These are phyloP conservation scores for Lypha dubia DNA, from an alignment of 2,888 invertebrate species.

Conservation along the genomic window DNA sequence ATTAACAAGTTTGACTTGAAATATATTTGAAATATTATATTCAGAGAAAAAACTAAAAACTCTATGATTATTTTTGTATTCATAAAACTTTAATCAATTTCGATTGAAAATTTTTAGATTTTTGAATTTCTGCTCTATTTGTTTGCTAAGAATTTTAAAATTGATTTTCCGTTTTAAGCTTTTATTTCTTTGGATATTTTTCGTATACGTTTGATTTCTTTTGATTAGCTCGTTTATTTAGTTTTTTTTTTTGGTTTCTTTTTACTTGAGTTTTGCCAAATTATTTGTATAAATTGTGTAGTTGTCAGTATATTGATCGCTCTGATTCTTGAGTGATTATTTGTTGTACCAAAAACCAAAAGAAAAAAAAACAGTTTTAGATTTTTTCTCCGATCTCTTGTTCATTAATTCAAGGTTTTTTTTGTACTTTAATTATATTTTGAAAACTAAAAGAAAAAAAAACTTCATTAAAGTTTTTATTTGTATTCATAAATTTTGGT, in stretches of 20 bases:
- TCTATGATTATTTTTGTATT: slow-evolving; percentile 15
- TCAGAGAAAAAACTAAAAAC: slow-evolving; percentile 15
- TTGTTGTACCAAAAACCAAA: slow-evolving; percentile 49
- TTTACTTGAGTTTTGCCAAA: slow-evolving; percentile 50
- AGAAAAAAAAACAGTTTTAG: slow-evolving; percentile 27
- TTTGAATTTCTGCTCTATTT: slow-evolving; percentile 66
- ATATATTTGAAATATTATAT: background rate
- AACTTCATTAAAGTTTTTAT: slow-evolving; percentile 14
- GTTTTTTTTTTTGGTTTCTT: slow-evolving; percentile 18
- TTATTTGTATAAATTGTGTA: slow-evolving; percentile 58
- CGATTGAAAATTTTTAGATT: slow-evolving; percentile 40
- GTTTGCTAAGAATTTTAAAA: slow-evolving; percentile 47
- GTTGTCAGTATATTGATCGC: slow-evolving; percentile 44
- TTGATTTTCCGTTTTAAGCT: slow-evolving; percentile 50
- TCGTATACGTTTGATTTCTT: slow-evolving; percentile 47
- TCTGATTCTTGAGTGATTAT: slow-evolving; percentile 63
- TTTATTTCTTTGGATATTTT: slow-evolving; percentile 17
- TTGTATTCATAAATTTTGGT: slow-evolving; percentile 14
- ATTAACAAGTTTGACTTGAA: background rate
- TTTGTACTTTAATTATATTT: slow-evolving; percentile 32
- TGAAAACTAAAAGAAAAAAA: background rate
- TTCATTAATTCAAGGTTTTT: slow-evolving; percentile 55
- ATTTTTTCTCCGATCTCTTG: slow-evolving; percentile 20
- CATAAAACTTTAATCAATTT: slow-evolving; percentile 55
- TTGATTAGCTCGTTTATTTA: slow-evolving; percentile 16